A percentile compares a stretch with the other conserved stretches of the same genome.
These are phyloP conservation scores for Oryzias javanicus DNA, from an alignment of 2,113 vertebrate genomes.

Conservation along the genomic window DNA sequence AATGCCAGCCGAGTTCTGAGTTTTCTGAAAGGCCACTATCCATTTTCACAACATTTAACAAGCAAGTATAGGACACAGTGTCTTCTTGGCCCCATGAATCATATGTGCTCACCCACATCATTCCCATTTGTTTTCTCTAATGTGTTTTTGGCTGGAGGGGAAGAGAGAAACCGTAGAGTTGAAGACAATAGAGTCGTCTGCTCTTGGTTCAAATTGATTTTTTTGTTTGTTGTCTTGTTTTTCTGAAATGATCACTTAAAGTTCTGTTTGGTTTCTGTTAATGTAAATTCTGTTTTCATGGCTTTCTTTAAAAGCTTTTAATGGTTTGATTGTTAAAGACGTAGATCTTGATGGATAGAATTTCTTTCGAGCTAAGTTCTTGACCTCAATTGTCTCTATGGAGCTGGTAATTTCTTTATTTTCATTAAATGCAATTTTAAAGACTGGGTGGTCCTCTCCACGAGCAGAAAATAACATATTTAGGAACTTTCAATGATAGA, in stretches of 20 bases:
- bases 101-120: slow-evolving; percentile 37
- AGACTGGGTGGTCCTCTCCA: too few relatives aligned
- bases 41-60: slow-evolving; percentile 66
- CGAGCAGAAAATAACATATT: too few relatives aligned
- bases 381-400: too few relatives aligned
- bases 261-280: not conserved
- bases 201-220: slow-evolving; percentile 7
- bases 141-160: slow-evolving; percentile 26
- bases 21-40: slow-evolving; percentile 68
- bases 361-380: too few relatives aligned
- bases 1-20: slow-evolving; percentile 60
- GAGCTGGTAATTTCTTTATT: too few relatives aligned
- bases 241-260: not conserved
- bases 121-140: slow-evolving; percentile 40
- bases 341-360: too few relatives aligned
- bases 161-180: slow-evolving; percentile 20
- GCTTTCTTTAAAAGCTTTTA: too few relatives aligned
- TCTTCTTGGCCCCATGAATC: slow-evolving; percentile 43
- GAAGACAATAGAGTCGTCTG: slow-evolving; percentile 11
- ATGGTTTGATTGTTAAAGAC: too few relatives aligned
- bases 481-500: too few relatives aligned
- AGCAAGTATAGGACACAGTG: slow-evolving; percentile 37
- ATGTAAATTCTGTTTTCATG: not conserved
- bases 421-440: too few relatives aligned
- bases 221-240: not conserved